These are phyloP conservation scores for Acanthaster planci DNA, from an alignment of 35 echinoderm and acorn worm species.

Conservation along the genomic window DNA sequence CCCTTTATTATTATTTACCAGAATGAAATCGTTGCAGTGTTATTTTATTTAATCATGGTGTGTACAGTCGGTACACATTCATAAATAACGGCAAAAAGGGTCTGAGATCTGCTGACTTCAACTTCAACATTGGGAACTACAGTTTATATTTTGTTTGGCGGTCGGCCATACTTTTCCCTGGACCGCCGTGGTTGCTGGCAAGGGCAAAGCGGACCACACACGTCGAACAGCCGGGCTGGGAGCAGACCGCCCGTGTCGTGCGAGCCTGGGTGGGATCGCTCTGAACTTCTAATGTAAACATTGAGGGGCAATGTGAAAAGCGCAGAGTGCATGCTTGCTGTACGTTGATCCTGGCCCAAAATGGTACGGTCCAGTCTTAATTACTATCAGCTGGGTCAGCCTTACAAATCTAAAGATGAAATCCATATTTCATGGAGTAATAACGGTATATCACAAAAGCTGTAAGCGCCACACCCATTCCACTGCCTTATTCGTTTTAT, in stretches of 20 bases:
- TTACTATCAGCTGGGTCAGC: background rate
- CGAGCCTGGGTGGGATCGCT: conserved; percentile 1
- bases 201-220: conserved; percentile 17
- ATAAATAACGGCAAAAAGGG: no score
- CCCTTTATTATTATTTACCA: no score
- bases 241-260: background rate
- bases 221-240: background rate
- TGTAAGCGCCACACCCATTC: background rate
- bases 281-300: conserved; percentile 26
- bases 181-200: conserved; percentile 9
- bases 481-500: no score
- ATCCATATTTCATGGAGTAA: background rate
- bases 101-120: no score
- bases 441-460: background rate
- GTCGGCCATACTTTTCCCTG: background rate
- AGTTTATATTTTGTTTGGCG: conserved; percentile 10
- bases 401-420: background rate
- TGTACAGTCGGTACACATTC: no score
- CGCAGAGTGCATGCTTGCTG: background rate
- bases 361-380: background rate
- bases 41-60: no score
- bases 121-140: no score
- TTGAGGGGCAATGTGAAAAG: conserved; percentile 18
- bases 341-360: background rate
- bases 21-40: no score